These are phyloP conservation scores for Tetragnatha versicolor DNA, from an alignment of 1,140 invertebrate species.

Conservation along the genomic window DNA sequence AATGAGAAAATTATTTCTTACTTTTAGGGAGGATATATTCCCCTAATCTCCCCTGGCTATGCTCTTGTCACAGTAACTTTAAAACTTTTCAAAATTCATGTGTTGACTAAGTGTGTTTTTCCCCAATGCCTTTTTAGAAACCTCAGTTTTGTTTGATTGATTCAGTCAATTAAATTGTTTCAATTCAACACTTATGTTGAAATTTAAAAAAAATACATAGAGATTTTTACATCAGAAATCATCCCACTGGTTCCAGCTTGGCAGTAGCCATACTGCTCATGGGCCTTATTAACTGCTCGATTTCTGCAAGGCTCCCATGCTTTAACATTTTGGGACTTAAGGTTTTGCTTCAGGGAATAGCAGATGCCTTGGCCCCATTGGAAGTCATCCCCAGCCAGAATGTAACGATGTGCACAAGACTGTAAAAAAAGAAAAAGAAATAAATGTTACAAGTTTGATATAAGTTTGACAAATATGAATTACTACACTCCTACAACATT, in stretches of 20 bases:
- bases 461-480: no score
- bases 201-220: not conserved
- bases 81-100: no score
- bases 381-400: slow-evolving; percentile 74
- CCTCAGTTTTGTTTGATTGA: no score
- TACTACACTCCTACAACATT: no score
- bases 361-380: slow-evolving; percentile 88
- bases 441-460: not conserved
- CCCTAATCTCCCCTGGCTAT: no score
- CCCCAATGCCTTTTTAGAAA: no score
- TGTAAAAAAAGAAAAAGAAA: slow-evolving; percentile 63
- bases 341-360: slow-evolving; percentile 79
- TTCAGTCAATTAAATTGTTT: no score
- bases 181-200: no score
- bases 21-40: no score
- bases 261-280: slow-evolving; percentile 76
- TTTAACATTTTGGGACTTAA: slow-evolving; percentile 71
- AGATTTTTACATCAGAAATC: slow-evolving; percentile 58
- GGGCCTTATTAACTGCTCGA: slow-evolving; percentile 57
- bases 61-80: no score
- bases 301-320: slow-evolving; percentile 77
- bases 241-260: slow-evolving; percentile 87
- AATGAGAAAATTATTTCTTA: no score
- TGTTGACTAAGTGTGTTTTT: no score
- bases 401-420: slow-evolving; percentile 90